Base-by-base conservation (phyloP, 1,140 invertebrate genomes). In the Grapholita molesta region DNA sequence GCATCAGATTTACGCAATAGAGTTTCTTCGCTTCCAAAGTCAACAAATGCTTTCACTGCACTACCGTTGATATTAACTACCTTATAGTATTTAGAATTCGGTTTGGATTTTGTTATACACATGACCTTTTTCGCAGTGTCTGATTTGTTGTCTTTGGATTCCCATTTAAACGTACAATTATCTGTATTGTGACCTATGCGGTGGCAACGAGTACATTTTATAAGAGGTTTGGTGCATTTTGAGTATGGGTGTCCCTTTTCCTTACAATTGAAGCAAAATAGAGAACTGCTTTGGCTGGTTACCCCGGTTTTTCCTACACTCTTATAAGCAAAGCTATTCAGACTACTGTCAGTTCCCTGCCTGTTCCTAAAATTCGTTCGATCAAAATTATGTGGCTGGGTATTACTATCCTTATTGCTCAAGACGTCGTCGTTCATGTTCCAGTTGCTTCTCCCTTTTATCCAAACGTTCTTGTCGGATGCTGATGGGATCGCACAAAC, bases 181-280 rank as follows among this genome's bases (percentile, higher is more conserved):
- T 71, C 72, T 12, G 64, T 3, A 6, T 48, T 66, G 33, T 74
- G 69, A 15, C 72, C 72, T 30, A 74, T 21, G 23, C 64, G 69
- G 4, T 70, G 1, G 57, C 69, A 74, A 6, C 23, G n/a, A 23
- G 11, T 30, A 55, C 72, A 74, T 64, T 74, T 70, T 0, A 71
- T 11, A 2, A 74, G 23, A 4, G 72, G 72, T 38, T 70, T 70
- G 0, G 72, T 32, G 32, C 72, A 74, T 32, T 28, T 57, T 0
- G 23, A 32, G 28, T 48, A 74, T 4, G 64, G 61, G 23, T 74
- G 72, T 2, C 72, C 72, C 55, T 64, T 74, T 53, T 74, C 72
- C 28, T 74, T 74, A 35, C 72, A 74, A 18, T 74, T 74, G 18
- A 33, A 74, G 33, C 72, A 74, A n/a, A n/a, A n/a, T n/a, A n/a